Percentiles rank a stretch among this genome's conserved stretches.
Conservation (phyloP, 2,888 invertebrate genomes). For the Candidula unifasciata region DNA sequence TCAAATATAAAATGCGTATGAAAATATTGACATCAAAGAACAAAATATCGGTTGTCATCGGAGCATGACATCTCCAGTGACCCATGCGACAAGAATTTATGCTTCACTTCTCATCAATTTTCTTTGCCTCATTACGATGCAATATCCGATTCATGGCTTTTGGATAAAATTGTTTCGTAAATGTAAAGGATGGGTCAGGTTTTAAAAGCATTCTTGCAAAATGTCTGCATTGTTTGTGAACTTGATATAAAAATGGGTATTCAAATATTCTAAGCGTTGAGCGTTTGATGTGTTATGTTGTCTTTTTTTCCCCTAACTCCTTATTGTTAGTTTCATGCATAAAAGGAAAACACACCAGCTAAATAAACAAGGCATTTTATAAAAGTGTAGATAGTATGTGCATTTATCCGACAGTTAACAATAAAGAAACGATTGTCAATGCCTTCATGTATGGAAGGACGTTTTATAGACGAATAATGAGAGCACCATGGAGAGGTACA, state of each 20-base stretch:
- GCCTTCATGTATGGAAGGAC: too few species aligned
- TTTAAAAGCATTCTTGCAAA: neutral
- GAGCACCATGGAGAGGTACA: too few species aligned
- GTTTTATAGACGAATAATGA: too few species aligned
- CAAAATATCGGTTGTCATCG: neutral
- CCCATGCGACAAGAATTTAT: neutral
- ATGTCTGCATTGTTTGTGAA: neutral
- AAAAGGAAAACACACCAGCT: too few species aligned
- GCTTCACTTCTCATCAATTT: neutral
- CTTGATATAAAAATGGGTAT: neutral
- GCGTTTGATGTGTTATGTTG: too few species aligned
- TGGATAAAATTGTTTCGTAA: neutral
- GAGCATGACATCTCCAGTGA: neutral
- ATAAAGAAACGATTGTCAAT: too few species aligned
- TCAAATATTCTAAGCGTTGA: too few species aligned
- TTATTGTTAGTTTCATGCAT: too few species aligned
- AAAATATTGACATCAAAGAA: slow-evolving; percentile 17
- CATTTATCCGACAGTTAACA: too few species aligned
- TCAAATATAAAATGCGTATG: neutral
- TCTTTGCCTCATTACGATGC: neutral
- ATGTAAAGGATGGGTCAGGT: neutral
- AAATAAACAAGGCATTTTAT: too few species aligned
- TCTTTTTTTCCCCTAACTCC: too few species aligned
- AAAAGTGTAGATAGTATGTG: too few species aligned
- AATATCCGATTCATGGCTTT: neutral